A percentile compares a stretch with the other conserved stretches of the same genome.
These are phyloP conservation scores for Crioceris asparagi DNA, from an alignment of 2,888 invertebrate genomes.

Conservation along the genomic window DNA sequence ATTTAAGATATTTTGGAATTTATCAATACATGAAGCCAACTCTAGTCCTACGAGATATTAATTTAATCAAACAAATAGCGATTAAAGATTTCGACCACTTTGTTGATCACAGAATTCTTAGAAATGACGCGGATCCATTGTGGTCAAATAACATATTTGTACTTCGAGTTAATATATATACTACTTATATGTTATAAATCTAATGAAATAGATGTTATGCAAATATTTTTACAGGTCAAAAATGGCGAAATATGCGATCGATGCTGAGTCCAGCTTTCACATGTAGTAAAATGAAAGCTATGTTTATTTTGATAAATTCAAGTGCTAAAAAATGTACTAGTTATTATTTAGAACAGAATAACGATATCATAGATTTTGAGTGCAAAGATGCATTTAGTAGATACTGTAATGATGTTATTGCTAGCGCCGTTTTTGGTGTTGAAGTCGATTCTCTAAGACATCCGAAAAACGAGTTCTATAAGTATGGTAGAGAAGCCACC, in stretches of 20 bases:
- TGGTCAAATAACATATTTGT: no score
- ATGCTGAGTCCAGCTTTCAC: conserved; percentile 36
- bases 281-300: conserved; percentile 27
- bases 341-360: no score
- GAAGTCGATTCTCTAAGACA: conserved; percentile 43
- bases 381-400: no score
- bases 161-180: no score
- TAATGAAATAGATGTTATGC: no score
- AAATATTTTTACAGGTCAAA: conserved; percentile 16
- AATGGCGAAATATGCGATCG: conserved; percentile 35
- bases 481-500: conserved; percentile 40
- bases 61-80: conserved; percentile 46
- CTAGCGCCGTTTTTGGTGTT: conserved; percentile 30
- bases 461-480: conserved; percentile 44
- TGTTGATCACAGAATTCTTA: conserved; percentile 35
- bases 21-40: conserved; percentile 32
- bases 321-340: conserved; percentile 7
- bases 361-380: no score
- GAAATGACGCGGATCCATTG: no score
- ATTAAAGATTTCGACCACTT: conserved; percentile 51
- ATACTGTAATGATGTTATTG: conserved; percentile 47
- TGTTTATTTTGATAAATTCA: conserved; percentile 19
- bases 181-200: no score
- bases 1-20: conserved; percentile 24
- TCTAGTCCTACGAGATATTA: conserved; percentile 44